These are phyloP conservation scores for Bagarius yarrelli DNA, from an alignment of 2,113 vertebrate species.

Conservation along the genomic window DNA sequence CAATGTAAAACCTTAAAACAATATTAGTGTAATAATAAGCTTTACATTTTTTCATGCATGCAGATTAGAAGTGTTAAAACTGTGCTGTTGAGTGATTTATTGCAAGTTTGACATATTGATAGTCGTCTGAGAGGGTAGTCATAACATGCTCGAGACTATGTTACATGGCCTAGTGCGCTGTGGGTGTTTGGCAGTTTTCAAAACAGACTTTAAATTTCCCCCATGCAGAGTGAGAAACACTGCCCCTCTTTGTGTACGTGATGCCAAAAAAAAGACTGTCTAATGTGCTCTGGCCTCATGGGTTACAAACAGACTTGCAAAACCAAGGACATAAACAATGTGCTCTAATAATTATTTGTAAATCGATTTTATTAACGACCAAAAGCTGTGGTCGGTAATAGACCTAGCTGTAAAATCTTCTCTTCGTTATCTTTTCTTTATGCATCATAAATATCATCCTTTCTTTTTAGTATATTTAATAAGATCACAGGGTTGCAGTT, in stretches of 20 bases:
- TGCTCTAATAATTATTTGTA: background rate
- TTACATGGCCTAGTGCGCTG: constrained; percentile 25
- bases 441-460: constrained; percentile 12
- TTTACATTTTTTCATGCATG: constrained; percentile 16
- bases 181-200: constrained; percentile 33
- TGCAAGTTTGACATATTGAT: constrained; percentile 41
- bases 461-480: constrained; percentile 9
- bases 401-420: background rate
- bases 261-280: constrained; percentile 14
- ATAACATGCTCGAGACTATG: constrained; percentile 41
- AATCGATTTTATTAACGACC: background rate
- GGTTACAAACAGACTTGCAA: constrained; percentile 13
- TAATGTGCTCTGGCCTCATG: constrained; percentile 18
- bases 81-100: constrained; percentile 38
- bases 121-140: constrained; percentile 39
- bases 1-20: constrained; percentile 20
- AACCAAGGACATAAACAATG: constrained; percentile 6
- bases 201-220: constrained; percentile 41
- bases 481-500: background rate
- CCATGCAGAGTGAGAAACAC: constrained; percentile 40
- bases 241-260: constrained; percentile 38
- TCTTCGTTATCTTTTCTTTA: constrained; percentile 3
- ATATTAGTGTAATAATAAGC: constrained; percentile 27
- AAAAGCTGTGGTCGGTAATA: background rate
- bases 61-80: constrained; percentile 36